Base-by-base conservation (phyloP, 1,140 invertebrate genomes). In the Lepidotrigona ventralis region DNA sequence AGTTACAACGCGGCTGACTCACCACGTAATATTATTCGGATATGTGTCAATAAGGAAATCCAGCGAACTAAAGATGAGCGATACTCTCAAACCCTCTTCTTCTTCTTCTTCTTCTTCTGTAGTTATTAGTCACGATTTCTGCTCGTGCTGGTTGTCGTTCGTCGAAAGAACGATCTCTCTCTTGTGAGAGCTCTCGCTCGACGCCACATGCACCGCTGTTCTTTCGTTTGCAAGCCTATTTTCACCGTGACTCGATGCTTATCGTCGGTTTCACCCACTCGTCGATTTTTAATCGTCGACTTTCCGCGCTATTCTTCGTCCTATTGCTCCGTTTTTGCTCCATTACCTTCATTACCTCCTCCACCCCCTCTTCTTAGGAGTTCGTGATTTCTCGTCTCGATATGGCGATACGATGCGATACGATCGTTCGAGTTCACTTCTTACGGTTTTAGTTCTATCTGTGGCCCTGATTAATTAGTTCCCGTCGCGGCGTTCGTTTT, bases 211-310 rank as follows among this genome's bases (percentile, higher is more conserved):
- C 56, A 29, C 14, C 19, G 29, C 39, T 26, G 51, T n/a, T 51
- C 29, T 51, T 46, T 74, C 53, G 19, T 23, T 75, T 21, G 29
- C 21, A 60, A 46, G 73, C 2, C 73, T 39, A 56, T 76, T 76
- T 76, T 76, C 74, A 76, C 74, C 74, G 58, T 76, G 74, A 76
- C 60, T 76, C 14, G 56, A 1, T 12, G 39, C 26, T 56, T 26
- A 51, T 33, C 26, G 51, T n/a, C 12, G 54, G 56, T 60, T 21
- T 75, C 73, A 75, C 56, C 6, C 23, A 12, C 60, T 8, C 9
- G 26, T 17, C 26, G 64, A 15, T 0, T 29, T 66, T 54, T 21
- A 8, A 29, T 8, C 11, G 29, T 19, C 29, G 64, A 17, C 0
- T 33, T 66, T 56, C 9, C 1, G 19, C n/a, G 17, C 21, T 54